A percentile compares a stretch with the other conserved stretches of the same genome.
Evolutionary conservation across 2,888 invertebrate species (phyloP).

Genomic region (Trissolcus brochymenae): DNA sequence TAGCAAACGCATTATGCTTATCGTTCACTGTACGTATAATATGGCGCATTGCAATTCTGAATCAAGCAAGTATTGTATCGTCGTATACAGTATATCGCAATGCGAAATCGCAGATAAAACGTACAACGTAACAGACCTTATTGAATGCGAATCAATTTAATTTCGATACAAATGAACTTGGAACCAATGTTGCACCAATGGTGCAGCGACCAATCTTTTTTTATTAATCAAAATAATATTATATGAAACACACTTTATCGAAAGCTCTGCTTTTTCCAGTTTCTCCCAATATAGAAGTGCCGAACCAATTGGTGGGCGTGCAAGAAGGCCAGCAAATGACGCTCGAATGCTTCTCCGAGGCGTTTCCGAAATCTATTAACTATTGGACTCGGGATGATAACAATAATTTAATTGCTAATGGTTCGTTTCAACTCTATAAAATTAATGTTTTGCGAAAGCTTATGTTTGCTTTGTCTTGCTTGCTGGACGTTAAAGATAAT

Average conservation of each 20-base stretch:
- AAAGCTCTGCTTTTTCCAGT: constrained; percentile 78
- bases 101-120: constrained; percentile 2
- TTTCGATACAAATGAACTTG: constrained; percentile 4
- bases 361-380: constrained; percentile 90
- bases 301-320: constrained; percentile 89
- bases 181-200: too few relatives aligned
- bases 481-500: constrained; percentile 35
- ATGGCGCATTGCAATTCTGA: constrained; percentile 55
- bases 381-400: constrained; percentile 88
- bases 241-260: background rate
- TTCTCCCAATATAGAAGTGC: constrained; percentile 90
- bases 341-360: constrained; percentile 89
- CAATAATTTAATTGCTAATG: constrained; percentile 84
- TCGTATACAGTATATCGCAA: background rate
- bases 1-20: constrained; percentile 91
- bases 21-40: constrained; percentile 87
- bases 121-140: background rate
- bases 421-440: constrained; percentile 74
- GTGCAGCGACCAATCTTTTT: too few relatives aligned
- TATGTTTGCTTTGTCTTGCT: constrained; percentile 8
- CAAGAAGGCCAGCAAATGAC: constrained; percentile 85
- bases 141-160: constrained; percentile 3
- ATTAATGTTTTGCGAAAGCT: constrained; percentile 32
- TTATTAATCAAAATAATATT: constrained; percentile 6
- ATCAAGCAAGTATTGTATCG: constrained; percentile 43